Conservation (phyloP, 2,888 invertebrate genomes). For the Aradus depressus region DNA sequence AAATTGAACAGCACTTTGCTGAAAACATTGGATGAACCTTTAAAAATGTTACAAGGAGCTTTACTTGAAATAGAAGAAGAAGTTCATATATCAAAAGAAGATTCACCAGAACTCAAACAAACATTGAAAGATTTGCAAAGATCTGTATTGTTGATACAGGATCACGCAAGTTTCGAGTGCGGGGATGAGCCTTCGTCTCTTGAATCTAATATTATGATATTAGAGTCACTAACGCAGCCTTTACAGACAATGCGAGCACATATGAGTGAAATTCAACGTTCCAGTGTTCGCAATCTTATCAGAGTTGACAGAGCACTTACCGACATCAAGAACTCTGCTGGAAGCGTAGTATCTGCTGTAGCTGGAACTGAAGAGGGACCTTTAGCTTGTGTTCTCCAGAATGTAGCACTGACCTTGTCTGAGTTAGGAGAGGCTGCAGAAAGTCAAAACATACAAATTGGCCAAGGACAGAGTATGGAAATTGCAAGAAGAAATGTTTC, state of each 20-base stretch:
- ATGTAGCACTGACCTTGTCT: slow-evolving; percentile 35
- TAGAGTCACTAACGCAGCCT: slow-evolving; percentile 30
- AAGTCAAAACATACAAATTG: slow-evolving; percentile 30
- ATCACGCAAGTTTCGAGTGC: slow-evolving; percentile 30
- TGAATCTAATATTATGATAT: slow-evolving; percentile 30
- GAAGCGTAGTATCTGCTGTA: slow-evolving; percentile 18
- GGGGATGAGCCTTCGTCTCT: slow-evolving; percentile 30
- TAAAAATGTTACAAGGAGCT: slow-evolving; percentile 29
- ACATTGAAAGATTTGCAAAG: slow-evolving; percentile 31
- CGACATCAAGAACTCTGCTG: slow-evolving; percentile 18
- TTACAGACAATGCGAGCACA: slow-evolving; percentile 28
- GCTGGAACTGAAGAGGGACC: slow-evolving; percentile 7
- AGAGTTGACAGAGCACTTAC: slow-evolving; percentile 22
- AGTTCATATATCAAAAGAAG: slow-evolving; percentile 10
- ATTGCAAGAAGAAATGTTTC: slow-evolving; percentile 30
- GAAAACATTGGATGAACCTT: slow-evolving; percentile 29
- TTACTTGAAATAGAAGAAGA: slow-evolving; percentile 28
- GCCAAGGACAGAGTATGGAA: slow-evolving; percentile 29
- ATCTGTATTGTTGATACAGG: slow-evolving; percentile 31
- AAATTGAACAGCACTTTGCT: slow-evolving; percentile 27
- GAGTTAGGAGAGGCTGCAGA: slow-evolving; percentile 35
- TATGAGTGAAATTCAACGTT: slow-evolving; percentile 25
- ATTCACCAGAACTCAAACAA: slow-evolving; percentile 28
- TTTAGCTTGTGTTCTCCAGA: slow-evolving; percentile 6
- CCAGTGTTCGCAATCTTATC: slow-evolving; percentile 18